These are phyloP conservation scores for Caenorhabditis latens DNA, from an alignment of 1,140 invertebrate species.

Conservation along the genomic window DNA sequence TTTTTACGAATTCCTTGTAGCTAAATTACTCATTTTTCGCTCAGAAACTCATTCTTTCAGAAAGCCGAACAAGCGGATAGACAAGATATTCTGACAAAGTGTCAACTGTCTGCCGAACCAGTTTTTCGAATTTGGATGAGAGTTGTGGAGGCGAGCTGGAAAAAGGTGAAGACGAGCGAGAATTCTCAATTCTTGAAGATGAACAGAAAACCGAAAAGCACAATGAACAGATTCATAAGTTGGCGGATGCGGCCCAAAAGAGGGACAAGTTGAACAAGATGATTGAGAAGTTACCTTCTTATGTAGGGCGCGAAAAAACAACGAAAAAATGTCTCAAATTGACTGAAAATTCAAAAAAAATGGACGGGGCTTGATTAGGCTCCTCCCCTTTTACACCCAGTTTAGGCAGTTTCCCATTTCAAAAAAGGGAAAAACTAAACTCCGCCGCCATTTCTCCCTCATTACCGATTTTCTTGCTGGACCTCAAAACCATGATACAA, in stretches of 20 bases:
- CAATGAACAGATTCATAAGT: conserved; percentile 31
- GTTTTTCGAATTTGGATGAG: conserved; percentile 57
- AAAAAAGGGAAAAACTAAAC: too few relatives aligned
- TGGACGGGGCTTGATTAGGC: too few relatives aligned
- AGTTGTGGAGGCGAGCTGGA: conserved; percentile 62
- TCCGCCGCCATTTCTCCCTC: too few relatives aligned
- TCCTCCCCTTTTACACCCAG: too few relatives aligned
- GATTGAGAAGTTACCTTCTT: conserved; percentile 10
- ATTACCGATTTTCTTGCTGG: not conserved
- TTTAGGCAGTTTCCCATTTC: too few relatives aligned
- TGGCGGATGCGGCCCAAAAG: conserved; percentile 53
- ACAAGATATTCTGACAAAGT: conserved; percentile 10
- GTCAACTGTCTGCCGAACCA: conserved; percentile 59
- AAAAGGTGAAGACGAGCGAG: conserved; percentile 58
- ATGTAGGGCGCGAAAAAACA: not conserved
- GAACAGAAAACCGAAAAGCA: conserved; percentile 54
- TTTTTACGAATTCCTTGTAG: too few relatives aligned
- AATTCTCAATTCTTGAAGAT: conserved; percentile 55
- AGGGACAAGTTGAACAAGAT: conserved; percentile 57
- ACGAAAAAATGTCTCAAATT: not conserved
- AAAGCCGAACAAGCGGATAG: conserved; percentile 68
- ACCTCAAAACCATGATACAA: conserved; percentile 61
- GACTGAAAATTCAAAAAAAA: too few relatives aligned
- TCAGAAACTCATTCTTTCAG: too few relatives aligned
- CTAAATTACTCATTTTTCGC: too few relatives aligned